Base-by-base conservation (phyloP, 2,113 vertebrate genomes). In the Choloepus hoffmanni region DNA sequence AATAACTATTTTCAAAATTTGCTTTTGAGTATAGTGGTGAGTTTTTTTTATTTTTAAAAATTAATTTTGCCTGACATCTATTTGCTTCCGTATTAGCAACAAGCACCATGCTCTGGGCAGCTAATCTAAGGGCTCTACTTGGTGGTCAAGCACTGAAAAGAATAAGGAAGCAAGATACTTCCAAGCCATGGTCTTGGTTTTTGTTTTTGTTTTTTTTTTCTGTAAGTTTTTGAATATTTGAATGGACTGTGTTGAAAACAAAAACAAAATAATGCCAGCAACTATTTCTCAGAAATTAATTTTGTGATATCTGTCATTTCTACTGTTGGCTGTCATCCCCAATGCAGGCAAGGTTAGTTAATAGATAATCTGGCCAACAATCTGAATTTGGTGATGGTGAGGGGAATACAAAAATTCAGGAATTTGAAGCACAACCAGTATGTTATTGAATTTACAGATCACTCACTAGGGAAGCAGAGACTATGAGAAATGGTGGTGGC, bases 61-160 rank as follows among this genome's bases (percentile, higher is more conserved):
- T 82, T 9, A 79, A 45, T 40, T 86, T 76, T 74, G 19, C 21
- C 8, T 1, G 2, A 14, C 28, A 72, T 84, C 45, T 8, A 0
- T 73, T 84, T 70, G 15, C 53, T 1, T 90, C 43, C 62, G 53
- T 30, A 28, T 15, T 70, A 45, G 62, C 53, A 28, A 26, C 2
- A 68, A 84, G 5, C 36, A 40, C 18, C 5, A 3, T 58, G 50
- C 1, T 33, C 21, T 76, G 36, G 63, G 45, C 63, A 83, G n/a
- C 62, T 74, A 76, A 95, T 36, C 40, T 72, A 13, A 70, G 96
- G 96, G 96, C 95, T 97, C 95, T 89, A 81, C 92, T 96, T 93
- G 40, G 94, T 93, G 97, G 89, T 76, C 78, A 90, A 77, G 79
- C 30, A 36, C 43, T 26, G 53, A 77, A 28, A 53, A 94, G 74